These are phyloP conservation scores for Equus przewalskii DNA, from an alignment of 2,113 vertebrate genomes.

Conservation along the genomic window DNA sequence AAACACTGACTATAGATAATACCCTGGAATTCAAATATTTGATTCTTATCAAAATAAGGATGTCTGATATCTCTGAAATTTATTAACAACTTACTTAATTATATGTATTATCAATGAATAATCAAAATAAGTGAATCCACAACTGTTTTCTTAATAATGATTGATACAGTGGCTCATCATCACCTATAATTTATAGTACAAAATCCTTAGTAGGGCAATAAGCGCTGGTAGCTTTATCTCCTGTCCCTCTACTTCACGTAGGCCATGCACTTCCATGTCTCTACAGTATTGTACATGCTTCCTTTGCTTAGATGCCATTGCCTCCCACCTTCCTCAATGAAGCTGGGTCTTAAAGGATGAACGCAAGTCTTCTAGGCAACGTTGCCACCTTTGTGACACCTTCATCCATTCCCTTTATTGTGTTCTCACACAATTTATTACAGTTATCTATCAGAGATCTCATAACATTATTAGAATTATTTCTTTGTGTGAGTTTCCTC, in stretches of 20 bases:
- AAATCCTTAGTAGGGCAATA: neutral
- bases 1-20: neutral
- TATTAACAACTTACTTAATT: neutral
- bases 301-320: neutral
- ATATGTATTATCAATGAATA: neutral
- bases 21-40: neutral
- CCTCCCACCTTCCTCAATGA: neutral
- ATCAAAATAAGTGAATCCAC: constrained; percentile 6
- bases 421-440: constrained; percentile 26
- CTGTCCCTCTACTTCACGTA: neutral
- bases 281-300: neutral
- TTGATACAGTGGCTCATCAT: neutral
- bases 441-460: constrained; percentile 1
- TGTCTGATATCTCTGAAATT: neutral
- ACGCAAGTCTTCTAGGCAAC: neutral
- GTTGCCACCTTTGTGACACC: neutral
- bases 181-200: neutral
- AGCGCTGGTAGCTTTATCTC: neutral
- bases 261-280: neutral
- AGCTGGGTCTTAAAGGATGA: neutral
- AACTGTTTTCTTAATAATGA: constrained; percentile 1
- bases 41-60: constrained; percentile 17
- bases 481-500: neutral
- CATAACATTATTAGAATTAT: neutral
- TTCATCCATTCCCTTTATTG: neutral